Percentiles rank a stretch among this genome's conserved stretches.
These are phyloP conservation scores for Eristalis intricaria DNA, from an alignment of 2,888 invertebrate genomes.

Conservation along the genomic window DNA sequence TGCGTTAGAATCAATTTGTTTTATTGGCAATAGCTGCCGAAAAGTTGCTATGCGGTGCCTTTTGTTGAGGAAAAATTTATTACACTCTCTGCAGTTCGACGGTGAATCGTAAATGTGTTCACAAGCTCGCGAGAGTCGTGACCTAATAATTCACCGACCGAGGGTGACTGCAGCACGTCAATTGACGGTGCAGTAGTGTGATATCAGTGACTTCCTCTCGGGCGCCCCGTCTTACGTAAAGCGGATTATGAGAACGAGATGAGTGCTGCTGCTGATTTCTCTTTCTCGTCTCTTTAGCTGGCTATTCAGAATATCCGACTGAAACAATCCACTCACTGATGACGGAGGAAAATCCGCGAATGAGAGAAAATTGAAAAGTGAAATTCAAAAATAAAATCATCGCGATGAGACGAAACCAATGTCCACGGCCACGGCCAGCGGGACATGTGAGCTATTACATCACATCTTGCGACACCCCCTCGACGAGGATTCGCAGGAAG, in stretches of 20 bases:
- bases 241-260: constrained; percentile 6
- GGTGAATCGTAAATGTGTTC: neutral
- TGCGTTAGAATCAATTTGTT: neutral
- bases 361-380: neutral
- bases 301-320: neutral
- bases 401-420: too few relatives aligned
- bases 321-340: neutral
- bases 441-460: neutral
- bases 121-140: neutral
- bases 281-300: neutral
- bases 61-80: neutral
- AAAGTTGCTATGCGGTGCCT: neutral
- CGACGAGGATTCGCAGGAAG: neutral
- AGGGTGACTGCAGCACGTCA: constrained; percentile 11
- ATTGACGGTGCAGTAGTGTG: constrained; percentile 6
- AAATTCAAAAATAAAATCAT: neutral
- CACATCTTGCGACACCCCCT: neutral
- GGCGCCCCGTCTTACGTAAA: constrained; percentile 37
- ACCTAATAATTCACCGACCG: constrained; percentile 8
- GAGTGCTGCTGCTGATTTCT: neutral
- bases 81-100: neutral
- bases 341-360: neutral
- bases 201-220: constrained; percentile 3
- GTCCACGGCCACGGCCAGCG: neutral
- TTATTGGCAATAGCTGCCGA: neutral